Evolutionary conservation across 2,888 invertebrate genomes (phyloP), one percentile per base, ranked within the genome.

Genomic region (Eucera pruinosa): DNA sequence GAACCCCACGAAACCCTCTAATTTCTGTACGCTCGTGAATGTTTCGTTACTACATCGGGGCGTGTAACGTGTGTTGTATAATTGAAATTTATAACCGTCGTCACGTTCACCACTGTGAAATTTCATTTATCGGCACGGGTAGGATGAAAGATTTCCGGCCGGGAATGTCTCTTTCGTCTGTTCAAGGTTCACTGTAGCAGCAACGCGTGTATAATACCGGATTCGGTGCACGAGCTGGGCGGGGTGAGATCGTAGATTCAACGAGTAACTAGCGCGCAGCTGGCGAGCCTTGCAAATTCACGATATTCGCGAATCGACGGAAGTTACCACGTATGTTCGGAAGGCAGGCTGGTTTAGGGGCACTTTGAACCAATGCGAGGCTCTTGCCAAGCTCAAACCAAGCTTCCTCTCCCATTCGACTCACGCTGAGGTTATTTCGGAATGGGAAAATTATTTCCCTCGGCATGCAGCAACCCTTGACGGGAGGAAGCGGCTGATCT

Each of bases 371-470:
- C 76, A 73, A 79, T 75, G 71, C 75, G 18, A 55, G 67, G 47
- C 77, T 68, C 84, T 84, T 84, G 84, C 85, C 84, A 84, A 84
- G 67, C 73, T 23, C 60, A 45, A 43, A 60, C 45, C 70, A 55
- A 27, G 47, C 52, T 45, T 54, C 55, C 73, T 61, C 54, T 64
- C 27, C 64, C 68, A 64, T 67, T 62, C 77, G 58, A 57, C 62
- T 69, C 67, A 57, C 72, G 61, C 50, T 45, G 62, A 52, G 80
- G 76, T 83, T 87, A 88, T 85, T 87, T 84, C 83, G 85, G 82
- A 87, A 84, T 81, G 67, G 82, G 78, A 75, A 86, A 87, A 89
- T 89, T 88, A 89, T 87, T 89, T 88, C 78, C 79, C 75, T 70
- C 80, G 76, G 75, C 74, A 74, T 81, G 71, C 81, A 67, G 78